Percentiles rank a stretch among this genome's conserved stretches.
Evolutionary conservation across 2,888 invertebrate species (phyloP).

Genomic region (Lumbricus terrestris): DNA sequence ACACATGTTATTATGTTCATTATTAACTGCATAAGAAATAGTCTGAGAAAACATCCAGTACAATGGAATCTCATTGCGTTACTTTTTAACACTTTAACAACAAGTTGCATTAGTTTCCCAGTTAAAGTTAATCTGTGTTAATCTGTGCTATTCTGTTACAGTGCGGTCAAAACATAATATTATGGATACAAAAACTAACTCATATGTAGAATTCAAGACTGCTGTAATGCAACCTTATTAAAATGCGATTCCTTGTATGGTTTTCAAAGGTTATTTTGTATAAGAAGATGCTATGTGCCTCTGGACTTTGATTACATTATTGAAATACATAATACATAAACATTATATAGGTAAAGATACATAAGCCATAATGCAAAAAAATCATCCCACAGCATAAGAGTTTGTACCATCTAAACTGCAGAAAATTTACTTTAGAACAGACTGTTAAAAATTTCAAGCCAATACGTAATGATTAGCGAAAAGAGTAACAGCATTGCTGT

Average conservation of each 20-base stretch:
- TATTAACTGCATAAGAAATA: no score
- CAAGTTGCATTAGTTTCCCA: no score
- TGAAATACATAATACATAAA: no score
- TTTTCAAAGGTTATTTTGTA: no score
- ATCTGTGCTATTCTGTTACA: not conserved
- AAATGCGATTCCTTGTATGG: not conserved
- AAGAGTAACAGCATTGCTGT: no score
- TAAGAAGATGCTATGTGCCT: not conserved
- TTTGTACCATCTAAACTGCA: not conserved
- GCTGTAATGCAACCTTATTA: not conserved
- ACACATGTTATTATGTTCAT: no score
- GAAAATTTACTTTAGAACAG: not conserved
- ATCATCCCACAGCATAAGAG: not conserved
- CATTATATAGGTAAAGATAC: not conserved
- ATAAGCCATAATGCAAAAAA: not conserved
- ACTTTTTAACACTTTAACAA: no score
- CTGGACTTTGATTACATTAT: not conserved
- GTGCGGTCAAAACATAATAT: not conserved
- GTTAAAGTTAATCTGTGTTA: no score
- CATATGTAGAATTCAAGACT: not conserved
- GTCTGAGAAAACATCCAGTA: no score
- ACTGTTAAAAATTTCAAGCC: no score
- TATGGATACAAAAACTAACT: not conserved
- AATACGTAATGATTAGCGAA: no score
- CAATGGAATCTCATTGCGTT: not conserved